These are phyloP conservation scores for Chalcis sispes DNA, from an alignment of 2,888 invertebrate genomes.

Conservation along the genomic window DNA sequence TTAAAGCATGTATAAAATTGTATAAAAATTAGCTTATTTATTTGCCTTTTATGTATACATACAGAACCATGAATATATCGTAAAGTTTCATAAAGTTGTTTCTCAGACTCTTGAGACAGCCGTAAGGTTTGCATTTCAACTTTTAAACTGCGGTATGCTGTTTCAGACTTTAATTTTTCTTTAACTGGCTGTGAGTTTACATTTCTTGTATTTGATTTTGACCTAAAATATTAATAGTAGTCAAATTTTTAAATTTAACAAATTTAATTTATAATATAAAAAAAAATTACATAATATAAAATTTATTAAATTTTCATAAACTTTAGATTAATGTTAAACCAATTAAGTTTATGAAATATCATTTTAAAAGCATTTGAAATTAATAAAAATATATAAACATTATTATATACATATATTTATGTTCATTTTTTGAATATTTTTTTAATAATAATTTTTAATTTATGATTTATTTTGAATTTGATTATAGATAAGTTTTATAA, in stretches of 20 bases:
- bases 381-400: too few species aligned
- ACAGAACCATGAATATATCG: slow-evolving; percentile 86
- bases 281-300: not conserved
- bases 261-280: slow-evolving; percentile 9
- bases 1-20: slow-evolving; percentile 17
- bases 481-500: too few species aligned
- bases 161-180: slow-evolving; percentile 41
- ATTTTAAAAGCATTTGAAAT: too few species aligned
- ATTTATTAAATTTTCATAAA: not conserved
- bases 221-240: slow-evolving; percentile 34
- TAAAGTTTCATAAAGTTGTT: slow-evolving; percentile 85
- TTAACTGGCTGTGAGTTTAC: slow-evolving; percentile 41
- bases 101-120: slow-evolving; percentile 83
- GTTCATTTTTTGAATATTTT: too few species aligned
- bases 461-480: too few species aligned
- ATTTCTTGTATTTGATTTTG: slow-evolving; percentile 44
- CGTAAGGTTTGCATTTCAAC: slow-evolving; percentile 87
- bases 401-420: too few species aligned
- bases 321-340: too few species aligned
- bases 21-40: not conserved
- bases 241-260: not conserved
- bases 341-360: too few species aligned
- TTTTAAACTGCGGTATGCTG: slow-evolving; percentile 72
- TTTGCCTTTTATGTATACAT: slow-evolving; percentile 70
- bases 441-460: too few species aligned